Evolutionary conservation across 37 sponge, comb jelly and placozoan species (phyloP).

Genomic region (Cladorhizidae sp.): DNA sequence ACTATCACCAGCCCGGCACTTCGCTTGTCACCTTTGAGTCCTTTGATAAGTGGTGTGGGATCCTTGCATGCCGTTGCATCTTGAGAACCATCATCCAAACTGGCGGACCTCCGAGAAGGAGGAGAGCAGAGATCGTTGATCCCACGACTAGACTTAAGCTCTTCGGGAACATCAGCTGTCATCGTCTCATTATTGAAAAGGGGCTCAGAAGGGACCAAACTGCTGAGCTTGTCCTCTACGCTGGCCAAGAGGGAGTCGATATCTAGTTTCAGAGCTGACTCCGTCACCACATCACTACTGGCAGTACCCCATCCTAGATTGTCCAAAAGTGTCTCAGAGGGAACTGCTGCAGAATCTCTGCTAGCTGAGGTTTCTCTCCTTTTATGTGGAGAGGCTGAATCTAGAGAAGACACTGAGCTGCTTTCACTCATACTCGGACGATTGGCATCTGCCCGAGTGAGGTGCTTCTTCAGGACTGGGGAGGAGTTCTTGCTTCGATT

Average conservation of each 20-base stretch:
- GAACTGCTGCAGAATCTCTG: background rate
- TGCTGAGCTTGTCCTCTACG: background rate
- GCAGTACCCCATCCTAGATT: background rate
- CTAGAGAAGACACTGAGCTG: background rate
- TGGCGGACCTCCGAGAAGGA: no score
- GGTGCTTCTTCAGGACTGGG: constrained; percentile 2
- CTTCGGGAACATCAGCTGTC: background rate
- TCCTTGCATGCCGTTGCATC: no score
- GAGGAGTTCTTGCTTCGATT: background rate
- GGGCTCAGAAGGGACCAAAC: background rate
- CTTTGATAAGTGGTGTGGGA: no score
- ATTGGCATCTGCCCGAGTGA: background rate
- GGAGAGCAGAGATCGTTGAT: no score
- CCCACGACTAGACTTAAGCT: background rate
- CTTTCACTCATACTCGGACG: background rate
- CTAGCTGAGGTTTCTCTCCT: background rate
- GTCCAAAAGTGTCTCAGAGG: background rate
- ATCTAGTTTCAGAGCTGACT: background rate
- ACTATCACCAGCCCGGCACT: no score
- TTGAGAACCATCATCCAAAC: no score
- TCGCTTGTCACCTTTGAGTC: no score
- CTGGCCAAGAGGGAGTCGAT: background rate
- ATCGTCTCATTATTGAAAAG: background rate
- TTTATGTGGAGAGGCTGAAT: background rate
- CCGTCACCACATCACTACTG: background rate